Conservation (phyloP, 2,888 invertebrate genomes). For the Eurois occulta region DNA sequence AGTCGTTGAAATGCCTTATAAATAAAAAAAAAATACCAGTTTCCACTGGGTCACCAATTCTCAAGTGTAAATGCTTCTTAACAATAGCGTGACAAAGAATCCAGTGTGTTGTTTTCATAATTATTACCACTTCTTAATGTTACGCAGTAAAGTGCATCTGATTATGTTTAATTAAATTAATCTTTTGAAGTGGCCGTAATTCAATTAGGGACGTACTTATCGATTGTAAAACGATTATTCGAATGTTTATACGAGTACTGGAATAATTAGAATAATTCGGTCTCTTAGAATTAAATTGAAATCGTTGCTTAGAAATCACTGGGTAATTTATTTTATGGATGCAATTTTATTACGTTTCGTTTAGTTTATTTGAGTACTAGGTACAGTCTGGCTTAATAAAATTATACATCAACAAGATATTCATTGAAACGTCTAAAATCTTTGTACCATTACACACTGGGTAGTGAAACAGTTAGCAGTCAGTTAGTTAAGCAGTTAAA, state of each 20-base stretch:
- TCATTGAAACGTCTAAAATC: neutral
- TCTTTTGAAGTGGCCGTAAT: slow-evolving; percentile 54
- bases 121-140: slow-evolving; percentile 41
- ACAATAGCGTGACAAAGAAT: slow-evolving; percentile 23
- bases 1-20: too few species aligned
- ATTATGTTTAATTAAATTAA: slow-evolving; percentile 60
- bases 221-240: slow-evolving; percentile 48
- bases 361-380: neutral
- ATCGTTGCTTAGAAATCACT: neutral
- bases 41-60: too few species aligned
- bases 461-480: too few species aligned
- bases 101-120: slow-evolving; percentile 24
- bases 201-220: slow-evolving; percentile 49
- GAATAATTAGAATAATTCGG: slow-evolving; percentile 21
- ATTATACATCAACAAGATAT: neutral
- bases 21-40: too few species aligned
- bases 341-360: too few species aligned
- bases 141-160: slow-evolving; percentile 28
- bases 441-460: too few species aligned
- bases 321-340: neutral
- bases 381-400: neutral
- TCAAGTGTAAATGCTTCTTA: slow-evolving; percentile 36
- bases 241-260: slow-evolving; percentile 26
- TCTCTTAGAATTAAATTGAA: neutral
- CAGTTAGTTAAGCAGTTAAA: too few species aligned